These are phyloP conservation scores for Pollenia amentaria DNA, from an alignment of 2,888 invertebrate species.

Conservation along the genomic window DNA sequence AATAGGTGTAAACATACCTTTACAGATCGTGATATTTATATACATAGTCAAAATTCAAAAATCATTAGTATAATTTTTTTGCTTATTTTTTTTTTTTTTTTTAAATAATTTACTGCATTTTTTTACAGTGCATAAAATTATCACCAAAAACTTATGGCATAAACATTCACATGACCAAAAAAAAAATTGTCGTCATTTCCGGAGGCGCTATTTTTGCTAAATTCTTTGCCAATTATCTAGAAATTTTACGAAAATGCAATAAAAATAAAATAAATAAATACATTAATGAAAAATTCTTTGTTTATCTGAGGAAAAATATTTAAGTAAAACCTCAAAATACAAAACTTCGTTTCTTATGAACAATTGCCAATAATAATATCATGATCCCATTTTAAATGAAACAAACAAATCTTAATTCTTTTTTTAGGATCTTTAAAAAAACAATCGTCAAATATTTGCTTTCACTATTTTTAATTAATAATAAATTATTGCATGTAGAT, in stretches of 20 bases:
- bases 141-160: conserved; percentile 1
- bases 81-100: background rate
- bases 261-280: conserved; percentile 26
- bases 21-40: too few species aligned
- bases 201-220: conserved; percentile 44
- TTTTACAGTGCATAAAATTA: background rate
- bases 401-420: conserved; percentile 1
- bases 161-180: conserved; percentile 3
- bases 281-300: conserved; percentile 22
- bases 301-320: conserved; percentile 47
- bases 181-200: conserved; percentile 63
- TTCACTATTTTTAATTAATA: background rate
- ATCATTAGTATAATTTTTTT: too few species aligned
- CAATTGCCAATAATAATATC: conserved; percentile 64
- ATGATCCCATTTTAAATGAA: background rate
- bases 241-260: conserved; percentile 45
- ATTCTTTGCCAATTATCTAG: conserved; percentile 49
- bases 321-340: conserved; percentile 9
- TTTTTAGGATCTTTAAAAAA: background rate
- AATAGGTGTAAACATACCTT: too few species aligned
- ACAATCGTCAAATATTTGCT: background rate
- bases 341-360: conserved; percentile 32
- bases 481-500: background rate
- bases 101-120: background rate
- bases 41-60: too few species aligned